Base-by-base conservation (phyloP, 2,797 vertebrate species). In the Microctenopoma stevenorrisi region DNA sequence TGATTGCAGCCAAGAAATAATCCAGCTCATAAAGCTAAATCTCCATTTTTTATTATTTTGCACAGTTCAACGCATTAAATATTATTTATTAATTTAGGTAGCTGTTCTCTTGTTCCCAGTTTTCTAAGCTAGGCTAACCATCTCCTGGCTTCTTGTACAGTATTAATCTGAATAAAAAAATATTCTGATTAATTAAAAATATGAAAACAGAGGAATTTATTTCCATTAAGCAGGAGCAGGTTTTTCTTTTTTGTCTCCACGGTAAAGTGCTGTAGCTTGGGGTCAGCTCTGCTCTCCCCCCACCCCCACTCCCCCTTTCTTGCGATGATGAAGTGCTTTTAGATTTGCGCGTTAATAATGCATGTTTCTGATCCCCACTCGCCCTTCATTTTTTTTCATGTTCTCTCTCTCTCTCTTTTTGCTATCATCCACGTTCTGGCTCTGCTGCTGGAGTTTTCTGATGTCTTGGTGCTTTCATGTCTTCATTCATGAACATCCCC, bases 301-400 rank as follows among this genome's bases (percentile, higher is more conserved):
- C 60, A n/a, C 58, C 43, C 50, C 42, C 42, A 14, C 30, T 25
- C 51, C 12, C 16, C 25, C n/a, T 0, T 7, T 33, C 30, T 57
- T 74, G 37, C 70, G 80, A 88, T 86, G 86, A 91, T 88, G 83
- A 89, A 88, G 83, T 64, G 63, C 85, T 92, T 92, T 87, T 86
- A 90, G 86, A 90, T 84, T 86, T 72, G 44, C 54, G 47, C 5
- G 12, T 91, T 86, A 93, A 88, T 92, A 88, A 89, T 91, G 65
- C 74, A 93, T 90, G 85, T 44, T 82, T 82, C 38, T 47, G 78
- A 83, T 87, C 76, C 83, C 76, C 35, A 5, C 64, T 79, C 37
- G 25, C 73, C 51, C 58, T 80, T 81, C 64, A 77, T 85, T 88
- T 82, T 81, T 79, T 79, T 33, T 33, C 59, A 80, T 54, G 51